Evolutionary conservation across 2,113 vertebrate species (phyloP).

Genomic region (Siniperca knerii): DNA sequence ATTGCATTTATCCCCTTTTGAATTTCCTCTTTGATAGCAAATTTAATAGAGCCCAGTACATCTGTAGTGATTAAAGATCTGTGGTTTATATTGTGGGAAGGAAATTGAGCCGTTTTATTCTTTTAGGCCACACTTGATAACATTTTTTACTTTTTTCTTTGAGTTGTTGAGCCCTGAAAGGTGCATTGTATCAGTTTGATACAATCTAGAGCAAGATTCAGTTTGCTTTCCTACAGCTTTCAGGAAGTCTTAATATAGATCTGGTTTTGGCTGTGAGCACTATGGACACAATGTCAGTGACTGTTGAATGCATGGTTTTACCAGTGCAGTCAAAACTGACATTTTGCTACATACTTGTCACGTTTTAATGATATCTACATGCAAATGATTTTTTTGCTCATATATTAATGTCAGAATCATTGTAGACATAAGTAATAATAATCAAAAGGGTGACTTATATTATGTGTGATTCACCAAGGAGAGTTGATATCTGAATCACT

Average conservation of each 20-base stretch:
- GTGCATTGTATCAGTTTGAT: slow-evolving; percentile 69
- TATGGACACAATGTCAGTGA: slow-evolving; percentile 22
- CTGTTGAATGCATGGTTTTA: slow-evolving; percentile 50
- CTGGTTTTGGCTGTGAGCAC: slow-evolving; percentile 36
- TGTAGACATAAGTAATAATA: not conserved
- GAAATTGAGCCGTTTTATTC: slow-evolving; percentile 15
- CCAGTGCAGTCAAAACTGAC: slow-evolving; percentile 5
- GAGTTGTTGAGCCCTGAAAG: slow-evolving; percentile 31
- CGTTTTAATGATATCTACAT: not conserved
- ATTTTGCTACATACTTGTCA: not conserved
- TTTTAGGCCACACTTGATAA: not conserved
- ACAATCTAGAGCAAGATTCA: slow-evolving; percentile 55
- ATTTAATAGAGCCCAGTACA: slow-evolving; percentile 15
- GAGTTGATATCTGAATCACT: slow-evolving; percentile 28
- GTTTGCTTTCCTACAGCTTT: slow-evolving; percentile 48
- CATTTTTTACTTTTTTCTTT: not conserved
- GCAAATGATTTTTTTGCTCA: not conserved
- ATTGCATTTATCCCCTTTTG: slow-evolving; percentile 57
- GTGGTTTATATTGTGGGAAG: slow-evolving; percentile 7
- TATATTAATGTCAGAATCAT: not conserved
- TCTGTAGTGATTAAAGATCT: slow-evolving; percentile 13
- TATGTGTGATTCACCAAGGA: slow-evolving; percentile 14
- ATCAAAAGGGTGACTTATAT: not conserved
- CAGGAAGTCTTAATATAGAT: slow-evolving; percentile 75
- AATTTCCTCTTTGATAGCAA: slow-evolving; percentile 50